These are phyloP conservation scores for Premnoplex brunnescens DNA, from an alignment of 2,797 vertebrate genomes.

Conservation along the genomic window DNA sequence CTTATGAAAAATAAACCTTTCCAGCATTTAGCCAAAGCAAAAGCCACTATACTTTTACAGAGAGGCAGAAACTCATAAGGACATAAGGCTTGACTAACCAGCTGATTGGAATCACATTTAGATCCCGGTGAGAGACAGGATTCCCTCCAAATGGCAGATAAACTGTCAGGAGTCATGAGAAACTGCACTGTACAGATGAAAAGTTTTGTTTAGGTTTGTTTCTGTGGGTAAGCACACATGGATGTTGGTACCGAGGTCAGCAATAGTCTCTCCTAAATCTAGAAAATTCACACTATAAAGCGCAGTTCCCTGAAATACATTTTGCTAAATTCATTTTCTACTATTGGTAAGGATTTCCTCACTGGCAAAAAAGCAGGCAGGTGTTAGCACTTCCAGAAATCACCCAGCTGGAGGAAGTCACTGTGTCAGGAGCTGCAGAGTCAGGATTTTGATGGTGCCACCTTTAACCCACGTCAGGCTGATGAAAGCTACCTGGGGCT, in stretches of 20 bases:
- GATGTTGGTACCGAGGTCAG: background rate
- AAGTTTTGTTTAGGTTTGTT: background rate
- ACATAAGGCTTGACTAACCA: background rate
- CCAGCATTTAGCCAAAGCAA: background rate
- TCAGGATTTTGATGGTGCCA: background rate
- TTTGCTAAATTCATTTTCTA: background rate
- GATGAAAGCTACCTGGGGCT: background rate
- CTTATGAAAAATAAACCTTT: background rate
- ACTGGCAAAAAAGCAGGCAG: background rate
- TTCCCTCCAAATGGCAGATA: background rate
- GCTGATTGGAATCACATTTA: background rate
- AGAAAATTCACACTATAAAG: background rate
- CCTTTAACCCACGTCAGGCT: background rate
- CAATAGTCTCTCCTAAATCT: background rate
- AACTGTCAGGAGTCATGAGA: background rate
- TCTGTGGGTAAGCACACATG: background rate
- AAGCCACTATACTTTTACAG: background rate
- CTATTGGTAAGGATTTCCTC: background rate
- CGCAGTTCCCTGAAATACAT: background rate
- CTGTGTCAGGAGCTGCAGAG: background rate
- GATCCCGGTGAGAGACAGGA: background rate
- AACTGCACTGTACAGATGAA: background rate
- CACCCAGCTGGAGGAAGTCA: background rate
- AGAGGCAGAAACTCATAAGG: background rate
- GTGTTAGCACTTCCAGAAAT: background rate